Conservation (phyloP, 2,113 vertebrate species). For the Hippocampus abdominalis region DNA sequence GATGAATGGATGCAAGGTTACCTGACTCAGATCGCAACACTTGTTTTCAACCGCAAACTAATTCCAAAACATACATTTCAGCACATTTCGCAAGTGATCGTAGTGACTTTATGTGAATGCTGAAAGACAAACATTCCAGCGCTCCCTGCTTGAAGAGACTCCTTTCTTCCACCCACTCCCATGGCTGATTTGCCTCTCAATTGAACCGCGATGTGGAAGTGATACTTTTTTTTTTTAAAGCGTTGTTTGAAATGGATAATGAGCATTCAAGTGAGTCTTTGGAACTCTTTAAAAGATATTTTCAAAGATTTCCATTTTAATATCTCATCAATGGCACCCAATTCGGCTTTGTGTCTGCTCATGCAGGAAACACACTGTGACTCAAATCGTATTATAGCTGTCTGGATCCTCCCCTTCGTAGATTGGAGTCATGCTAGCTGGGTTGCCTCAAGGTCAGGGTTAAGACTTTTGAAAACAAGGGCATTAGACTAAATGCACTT, state of each 20-base stretch:
- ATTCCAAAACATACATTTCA: neutral
- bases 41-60: neutral
- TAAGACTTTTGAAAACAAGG: neutral
- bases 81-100: neutral
- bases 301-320: constrained; percentile 8
- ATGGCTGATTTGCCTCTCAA: constrained; percentile 45
- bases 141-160: constrained; percentile 40
- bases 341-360: constrained; percentile 1
- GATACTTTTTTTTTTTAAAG: constrained; percentile 24
- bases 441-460: neutral
- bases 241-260: constrained; percentile 25
- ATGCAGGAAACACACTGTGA: constrained; percentile 3
- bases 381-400: neutral
- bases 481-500: neutral
- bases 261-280: constrained; percentile 13
- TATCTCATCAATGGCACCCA: constrained; percentile 7
- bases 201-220: constrained; percentile 28
- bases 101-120: neutral
- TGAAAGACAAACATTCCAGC: constrained; percentile 14
- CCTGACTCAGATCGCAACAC: too few species aligned
- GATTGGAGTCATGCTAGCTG: neutral
- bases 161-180: constrained; percentile 51
- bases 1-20: neutral
- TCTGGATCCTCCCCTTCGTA: neutral
- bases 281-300: constrained; percentile 18